Evolutionary conservation across 2,888 invertebrate genomes (phyloP), one percentile per base, ranked within the genome.

Genomic region (Taenaris catops): DNA sequence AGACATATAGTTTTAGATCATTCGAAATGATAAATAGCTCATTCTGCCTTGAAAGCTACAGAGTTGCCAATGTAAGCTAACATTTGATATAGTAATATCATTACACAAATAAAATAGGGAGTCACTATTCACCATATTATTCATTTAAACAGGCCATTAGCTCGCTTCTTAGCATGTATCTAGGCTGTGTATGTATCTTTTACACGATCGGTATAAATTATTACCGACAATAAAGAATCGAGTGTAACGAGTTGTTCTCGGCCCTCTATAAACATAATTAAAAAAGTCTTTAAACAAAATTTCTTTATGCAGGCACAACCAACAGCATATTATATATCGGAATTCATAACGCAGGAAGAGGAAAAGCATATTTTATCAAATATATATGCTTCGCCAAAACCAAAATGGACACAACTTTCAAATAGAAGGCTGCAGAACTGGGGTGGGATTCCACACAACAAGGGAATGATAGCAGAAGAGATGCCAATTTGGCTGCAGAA

Each of bases 371-470:
- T 99, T 42, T 58, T 96, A 25, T 88, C 90, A 17, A 89, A 92
- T 49, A 91, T 98, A 10, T 92, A 95, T 58, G 78, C 87, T 19
- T 92, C 92, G 4, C 98, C 99, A 63, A 94, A 91, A 56, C 98
- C 98, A 4, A 97, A 97, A 79, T 99, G 99, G 99, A 97, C 97
- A 1, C 94, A 94, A 62, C 87, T 99, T 20, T 91, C 93, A 8
- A 94, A 97, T 64, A 89, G 99, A 46, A 90, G 98, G 44, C 87
- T 99, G n/a, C 97, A 99, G 67, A 98, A 99, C 72, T 99, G 98
- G 92, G 99, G 99, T 10, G 99, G 99, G 0, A 86, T 97, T 35
- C 98, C 98, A 0, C 97, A 97, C 66, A 90, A 89, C 7, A 97
- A 51, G 18, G 57, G 57, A 8, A 58, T 99, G 96, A 91, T 99